A percentile compares a stretch with the other conserved stretches of the same genome.
These are phyloP conservation scores for Etheostoma cragini DNA, from an alignment of 2,113 vertebrate species.

Conservation along the genomic window DNA sequence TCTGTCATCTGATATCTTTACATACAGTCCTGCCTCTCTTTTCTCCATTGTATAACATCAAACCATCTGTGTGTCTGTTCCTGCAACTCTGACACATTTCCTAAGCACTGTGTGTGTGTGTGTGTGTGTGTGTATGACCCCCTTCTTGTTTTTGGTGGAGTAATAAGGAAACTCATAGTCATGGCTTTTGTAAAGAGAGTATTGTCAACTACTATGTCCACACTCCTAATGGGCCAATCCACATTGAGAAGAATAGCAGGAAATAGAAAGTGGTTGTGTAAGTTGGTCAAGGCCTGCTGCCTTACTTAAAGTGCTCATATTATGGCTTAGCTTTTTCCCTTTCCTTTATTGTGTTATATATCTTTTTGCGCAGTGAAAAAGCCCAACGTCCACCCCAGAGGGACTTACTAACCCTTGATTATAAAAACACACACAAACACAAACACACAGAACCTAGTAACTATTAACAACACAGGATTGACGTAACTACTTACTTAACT, in stretches of 20 bases:
- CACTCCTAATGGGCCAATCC: conserved; percentile 56
- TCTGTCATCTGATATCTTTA: conserved; percentile 34
- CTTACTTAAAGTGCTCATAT: conserved; percentile 8
- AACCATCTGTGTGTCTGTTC: conserved; percentile 45
- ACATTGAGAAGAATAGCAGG: conserved; percentile 65
- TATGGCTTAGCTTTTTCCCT: no score
- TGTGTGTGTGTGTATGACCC: conserved; percentile 23
- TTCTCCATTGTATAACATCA: conserved; percentile 33
- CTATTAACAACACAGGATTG: no score
- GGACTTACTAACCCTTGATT: not conserved
- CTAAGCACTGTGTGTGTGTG: conserved; percentile 30
- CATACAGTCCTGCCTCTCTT: conserved; percentile 9
- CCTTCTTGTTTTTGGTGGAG: conserved; percentile 76
- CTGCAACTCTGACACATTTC: conserved; percentile 70
- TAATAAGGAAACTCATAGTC: conserved; percentile 80
- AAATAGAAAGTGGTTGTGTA: conserved; percentile 68
- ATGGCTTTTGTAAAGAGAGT: conserved; percentile 55
- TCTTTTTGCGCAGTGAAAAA: no score
- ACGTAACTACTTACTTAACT: no score
- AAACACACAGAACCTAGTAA: no score
- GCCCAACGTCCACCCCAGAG: no score
- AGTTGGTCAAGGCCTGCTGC: conserved; percentile 40
- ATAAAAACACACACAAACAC: not conserved
- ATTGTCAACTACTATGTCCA: conserved; percentile 51
- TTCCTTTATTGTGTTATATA: no score